Conservation (phyloP, 2,888 invertebrate species). For the Crematogaster levior region DNA sequence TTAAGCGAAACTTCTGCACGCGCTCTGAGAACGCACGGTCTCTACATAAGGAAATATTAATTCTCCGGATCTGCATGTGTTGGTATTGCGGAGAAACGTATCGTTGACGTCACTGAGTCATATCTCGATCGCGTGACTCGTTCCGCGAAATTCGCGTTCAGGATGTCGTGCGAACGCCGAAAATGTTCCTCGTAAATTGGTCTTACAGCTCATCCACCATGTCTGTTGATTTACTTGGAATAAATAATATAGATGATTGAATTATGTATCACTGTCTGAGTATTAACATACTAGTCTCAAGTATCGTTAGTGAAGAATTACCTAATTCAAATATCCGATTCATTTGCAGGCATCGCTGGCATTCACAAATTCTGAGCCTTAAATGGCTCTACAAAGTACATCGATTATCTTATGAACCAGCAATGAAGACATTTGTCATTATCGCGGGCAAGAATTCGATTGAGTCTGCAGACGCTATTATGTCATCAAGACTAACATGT, state of each 20-base stretch:
- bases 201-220: not conserved
- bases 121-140: not conserved
- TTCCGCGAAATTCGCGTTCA: constrained; percentile 31
- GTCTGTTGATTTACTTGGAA: not conserved
- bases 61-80: not conserved
- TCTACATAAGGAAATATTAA: constrained; percentile 11
- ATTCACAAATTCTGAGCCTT: not conserved
- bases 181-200: not conserved
- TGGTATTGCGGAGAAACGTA: not conserved
- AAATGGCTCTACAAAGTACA: not conserved
- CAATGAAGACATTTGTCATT: constrained; percentile 67
- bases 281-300: not conserved
- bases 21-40: not conserved
- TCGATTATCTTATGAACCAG: not conserved
- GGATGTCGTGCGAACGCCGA: not conserved
- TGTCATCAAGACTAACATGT: constrained; percentile 66
- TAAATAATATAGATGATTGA: not conserved
- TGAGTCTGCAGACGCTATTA: constrained; percentile 58
- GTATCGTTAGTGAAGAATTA: not conserved
- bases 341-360: too few relatives aligned
- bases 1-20: constrained; percentile 2
- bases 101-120: constrained; percentile 34
- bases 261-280: not conserved
- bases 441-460: constrained; percentile 57
- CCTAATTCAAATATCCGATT: too few relatives aligned